These are phyloP conservation scores for Argopecten irradians DNA, from an alignment of 1,140 invertebrate species.

Conservation along the genomic window DNA sequence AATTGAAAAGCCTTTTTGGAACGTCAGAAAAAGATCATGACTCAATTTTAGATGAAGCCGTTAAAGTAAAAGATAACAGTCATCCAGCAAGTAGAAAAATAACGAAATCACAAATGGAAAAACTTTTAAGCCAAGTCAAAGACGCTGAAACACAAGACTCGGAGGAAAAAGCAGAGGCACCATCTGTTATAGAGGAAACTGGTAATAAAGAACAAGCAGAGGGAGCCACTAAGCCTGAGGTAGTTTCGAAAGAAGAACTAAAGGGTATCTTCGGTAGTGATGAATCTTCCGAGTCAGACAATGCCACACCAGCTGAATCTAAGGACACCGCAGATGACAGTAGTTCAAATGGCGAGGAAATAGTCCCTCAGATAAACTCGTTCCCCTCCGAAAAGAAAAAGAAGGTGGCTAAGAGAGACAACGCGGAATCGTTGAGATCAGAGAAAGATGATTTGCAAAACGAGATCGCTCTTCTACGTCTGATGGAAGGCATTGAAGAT, in stretches of 20 bases:
- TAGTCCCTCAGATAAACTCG: background rate
- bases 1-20: slow-evolving; percentile 35
- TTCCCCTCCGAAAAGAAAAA: slow-evolving; percentile 29
- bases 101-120: background rate
- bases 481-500: slow-evolving; percentile 59
- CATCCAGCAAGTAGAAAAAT: background rate
- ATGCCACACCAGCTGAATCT: background rate
- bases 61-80: slow-evolving; percentile 26
- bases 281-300: background rate
- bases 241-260: slow-evolving; percentile 25
- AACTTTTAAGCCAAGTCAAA: background rate
- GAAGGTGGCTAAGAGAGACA: slow-evolving; percentile 30
- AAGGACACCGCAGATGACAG: background rate
- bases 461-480: slow-evolving; percentile 51
- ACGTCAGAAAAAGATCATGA: slow-evolving; percentile 27
- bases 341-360: background rate
- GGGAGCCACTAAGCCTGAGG: background rate
- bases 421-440: slow-evolving; percentile 31
- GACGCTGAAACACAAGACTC: background rate
- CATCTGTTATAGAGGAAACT: background rate
- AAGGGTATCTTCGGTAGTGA: slow-evolving; percentile 32
- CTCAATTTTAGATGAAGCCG: background rate
- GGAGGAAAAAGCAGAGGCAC: slow-evolving; percentile 18
- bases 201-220: background rate
- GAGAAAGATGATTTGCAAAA: slow-evolving; percentile 42